phyloP scores from a whole-genome alignment of 1,140 invertebrate species.

The Chionoecetes opilio region DNA sequence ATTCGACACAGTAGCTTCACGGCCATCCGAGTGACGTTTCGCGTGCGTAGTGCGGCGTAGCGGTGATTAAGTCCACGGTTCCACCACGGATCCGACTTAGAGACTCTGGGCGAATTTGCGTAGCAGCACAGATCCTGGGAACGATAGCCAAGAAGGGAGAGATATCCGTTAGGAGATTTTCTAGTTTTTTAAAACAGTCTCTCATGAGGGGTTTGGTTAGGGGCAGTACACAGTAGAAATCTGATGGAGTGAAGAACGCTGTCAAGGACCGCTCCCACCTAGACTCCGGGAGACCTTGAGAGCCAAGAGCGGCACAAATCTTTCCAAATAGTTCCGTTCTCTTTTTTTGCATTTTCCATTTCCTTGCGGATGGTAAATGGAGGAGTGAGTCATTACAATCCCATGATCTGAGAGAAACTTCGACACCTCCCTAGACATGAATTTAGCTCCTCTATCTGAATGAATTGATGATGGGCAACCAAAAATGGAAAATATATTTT shows the following conservation, averaged over 20 bases:
- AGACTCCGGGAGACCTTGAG: background rate
- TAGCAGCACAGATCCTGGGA: no score
- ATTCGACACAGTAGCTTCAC: background rate
- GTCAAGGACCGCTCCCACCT: no score
- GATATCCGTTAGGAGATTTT: background rate
- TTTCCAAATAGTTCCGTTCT: slow-evolving; percentile 46
- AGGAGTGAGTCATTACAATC: no score
- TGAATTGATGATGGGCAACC: no score
- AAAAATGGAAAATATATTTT: no score
- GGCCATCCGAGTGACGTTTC: background rate
- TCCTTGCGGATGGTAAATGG: background rate
- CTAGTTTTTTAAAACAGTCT: background rate
- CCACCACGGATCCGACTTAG: background rate
- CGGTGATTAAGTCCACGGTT: slow-evolving; percentile 4
- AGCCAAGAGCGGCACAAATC: background rate
- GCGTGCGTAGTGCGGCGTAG: background rate
- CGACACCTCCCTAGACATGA: no score
- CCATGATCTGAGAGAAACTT: no score
- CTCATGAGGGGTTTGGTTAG: slow-evolving; percentile 7
- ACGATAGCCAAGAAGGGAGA: no score
- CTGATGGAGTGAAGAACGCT: background rate
- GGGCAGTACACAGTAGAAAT: background rate
- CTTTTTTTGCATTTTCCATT: background rate
- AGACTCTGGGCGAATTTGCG: background rate
- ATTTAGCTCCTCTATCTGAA: no score